Base-by-base conservation (phyloP, 2,113 vertebrate genomes). In the Gallinago paraguaiae region DNA sequence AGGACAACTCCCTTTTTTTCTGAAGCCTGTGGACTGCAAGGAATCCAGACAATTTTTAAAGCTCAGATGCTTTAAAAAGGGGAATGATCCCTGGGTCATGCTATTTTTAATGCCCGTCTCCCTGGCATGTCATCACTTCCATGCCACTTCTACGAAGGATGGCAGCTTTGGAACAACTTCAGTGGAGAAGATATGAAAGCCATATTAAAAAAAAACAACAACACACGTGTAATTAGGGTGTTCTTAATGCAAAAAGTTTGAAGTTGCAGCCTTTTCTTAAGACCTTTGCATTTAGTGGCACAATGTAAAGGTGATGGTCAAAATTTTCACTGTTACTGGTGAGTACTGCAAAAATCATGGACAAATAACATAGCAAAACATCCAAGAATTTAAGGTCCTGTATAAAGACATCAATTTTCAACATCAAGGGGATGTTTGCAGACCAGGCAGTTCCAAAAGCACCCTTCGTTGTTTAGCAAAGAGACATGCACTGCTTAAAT, bases 21-120 rank as follows among this genome's bases (percentile, higher is more conserved):
- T 79, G 72, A 86, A 93, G 41, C 37, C 59, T 84, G 30, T 31
- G 78, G 39, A 92, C 35, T 74, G 61, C 50, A 72, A 93, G 56
- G 68, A 88, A 95, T 94, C 31, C 41, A 39, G 85, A 71, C 54
- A 82, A 94, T 88, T 94, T 94, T 91, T 92, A 48, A 94, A 94
- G 28, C 56, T 76, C 63, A 78, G 65, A 93, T 61, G 53, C 69
- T 48, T 43, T 43, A 43, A 43, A 84, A 85, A 85, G 20, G 56
- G 35, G 51, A 89, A 95, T 77, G 72, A 90, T 88, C 72, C 57
- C 64, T 82, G 35, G 33, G 65, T 74, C 70, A 86, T 48, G 53
- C 65, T 94, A 84, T 92, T 95, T 96, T 95, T 90, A 96, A 85
- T 45, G 48, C 5, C 45, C 18, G 12, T 79, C 75, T 95, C 74